A percentile compares a stretch with the other conserved stretches of the same genome.
These are phyloP conservation scores for Epirrita christyi DNA, from an alignment of 2,888 invertebrate species.

Conservation along the genomic window DNA sequence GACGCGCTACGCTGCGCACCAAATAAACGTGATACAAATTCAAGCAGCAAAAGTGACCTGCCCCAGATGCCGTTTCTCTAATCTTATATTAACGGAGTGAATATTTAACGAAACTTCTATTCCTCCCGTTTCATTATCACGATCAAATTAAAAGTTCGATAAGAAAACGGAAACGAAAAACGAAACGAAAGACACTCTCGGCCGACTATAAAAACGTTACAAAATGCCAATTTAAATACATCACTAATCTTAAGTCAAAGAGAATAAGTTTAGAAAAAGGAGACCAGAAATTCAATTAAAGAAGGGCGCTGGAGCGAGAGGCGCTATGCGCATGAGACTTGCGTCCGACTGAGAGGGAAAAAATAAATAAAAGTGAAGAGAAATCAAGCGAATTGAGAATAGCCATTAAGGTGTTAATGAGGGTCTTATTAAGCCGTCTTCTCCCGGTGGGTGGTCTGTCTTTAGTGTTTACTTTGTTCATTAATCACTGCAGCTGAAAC, in stretches of 20 bases:
- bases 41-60: constrained; percentile 29
- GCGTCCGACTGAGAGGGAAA: constrained; percentile 59
- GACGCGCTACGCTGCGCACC: constrained; percentile 50
- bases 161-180: constrained; percentile 54
- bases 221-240: constrained; percentile 82
- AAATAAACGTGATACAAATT: constrained; percentile 53
- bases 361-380: constrained; percentile 78
- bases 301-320: constrained; percentile 63
- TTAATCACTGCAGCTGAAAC: constrained; percentile 77
- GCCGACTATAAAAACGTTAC: constrained; percentile 76
- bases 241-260: constrained; percentile 83
- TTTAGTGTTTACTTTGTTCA: constrained; percentile 72
- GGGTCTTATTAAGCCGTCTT: constrained; percentile 84
- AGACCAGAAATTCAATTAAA: constrained; percentile 79
- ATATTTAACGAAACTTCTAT: constrained; percentile 39
- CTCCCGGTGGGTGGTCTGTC: constrained; percentile 80
- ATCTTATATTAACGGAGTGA: constrained; percentile 29
- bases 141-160: constrained; percentile 73
- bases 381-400: constrained; percentile 83
- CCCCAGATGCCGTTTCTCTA: constrained; percentile 17
- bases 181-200: constrained; percentile 48
- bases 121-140: constrained; percentile 58
- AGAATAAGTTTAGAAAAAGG: constrained; percentile 80
- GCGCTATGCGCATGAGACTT: constrained; percentile 51
- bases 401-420: constrained; percentile 84